Conservation (phyloP, 1,140 invertebrate genomes). For the Cherax quadricarinatus region DNA sequence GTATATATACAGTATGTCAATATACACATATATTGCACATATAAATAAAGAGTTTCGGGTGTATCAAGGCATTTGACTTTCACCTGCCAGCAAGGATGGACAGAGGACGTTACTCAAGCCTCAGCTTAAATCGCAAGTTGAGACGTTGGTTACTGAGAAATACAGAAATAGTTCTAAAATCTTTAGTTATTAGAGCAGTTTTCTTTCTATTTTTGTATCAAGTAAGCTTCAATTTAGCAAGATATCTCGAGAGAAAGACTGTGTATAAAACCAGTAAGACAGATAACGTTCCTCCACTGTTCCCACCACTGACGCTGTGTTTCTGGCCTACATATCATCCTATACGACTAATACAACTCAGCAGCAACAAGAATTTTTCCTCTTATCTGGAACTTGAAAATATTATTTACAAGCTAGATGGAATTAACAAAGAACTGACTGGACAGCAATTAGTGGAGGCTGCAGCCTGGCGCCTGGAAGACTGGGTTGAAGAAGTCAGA, state of each 20-base stretch:
- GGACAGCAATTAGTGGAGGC: slow-evolving; percentile 19
- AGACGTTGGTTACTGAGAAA: background rate
- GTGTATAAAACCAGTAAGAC: background rate
- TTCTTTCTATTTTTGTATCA: slow-evolving; percentile 30
- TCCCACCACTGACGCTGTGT: slow-evolving; percentile 23
- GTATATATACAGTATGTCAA: too few species aligned
- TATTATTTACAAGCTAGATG: background rate
- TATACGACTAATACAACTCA: background rate
- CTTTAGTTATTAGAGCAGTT: background rate
- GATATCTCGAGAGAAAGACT: background rate
- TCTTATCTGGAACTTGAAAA: background rate
- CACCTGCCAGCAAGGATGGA: background rate
- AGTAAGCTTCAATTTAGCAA: background rate
- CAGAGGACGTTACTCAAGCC: background rate
- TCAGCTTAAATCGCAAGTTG: background rate
- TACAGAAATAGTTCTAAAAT: background rate
- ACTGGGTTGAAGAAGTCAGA: slow-evolving; percentile 9
- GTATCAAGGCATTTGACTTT: background rate
- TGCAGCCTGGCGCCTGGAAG: slow-evolving; percentile 32
- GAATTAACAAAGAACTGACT: slow-evolving; percentile 23
- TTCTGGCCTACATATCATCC: slow-evolving; percentile 32
- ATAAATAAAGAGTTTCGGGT: background rate
- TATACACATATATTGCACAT: background rate
- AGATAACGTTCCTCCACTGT: background rate
- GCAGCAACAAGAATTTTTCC: background rate